Evolutionary conservation across 2,113 vertebrate genomes (phyloP).

Genomic region (Tonatia bakeri): DNA sequence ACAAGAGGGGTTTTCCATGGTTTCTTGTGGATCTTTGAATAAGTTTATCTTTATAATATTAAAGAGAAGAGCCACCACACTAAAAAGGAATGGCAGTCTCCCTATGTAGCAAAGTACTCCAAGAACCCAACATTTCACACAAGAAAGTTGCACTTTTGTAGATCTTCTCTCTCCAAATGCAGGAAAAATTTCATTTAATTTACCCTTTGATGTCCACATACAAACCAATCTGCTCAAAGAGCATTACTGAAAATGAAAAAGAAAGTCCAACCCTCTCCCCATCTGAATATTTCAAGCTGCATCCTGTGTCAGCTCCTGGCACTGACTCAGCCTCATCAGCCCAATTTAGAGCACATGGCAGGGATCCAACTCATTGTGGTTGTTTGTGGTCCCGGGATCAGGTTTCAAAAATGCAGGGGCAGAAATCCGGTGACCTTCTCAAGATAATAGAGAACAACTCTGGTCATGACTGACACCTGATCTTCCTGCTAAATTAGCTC

Average conservation of each 20-base stretch:
- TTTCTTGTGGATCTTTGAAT: neutral
- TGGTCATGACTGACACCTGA: constrained; percentile 55
- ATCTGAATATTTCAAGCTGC: constrained; percentile 62
- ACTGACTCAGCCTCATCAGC: constrained; percentile 31
- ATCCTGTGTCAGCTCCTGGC: constrained; percentile 64
- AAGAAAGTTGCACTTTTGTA: neutral
- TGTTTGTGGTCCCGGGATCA: constrained; percentile 58
- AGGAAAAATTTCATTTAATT: neutral
- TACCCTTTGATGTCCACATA: constrained; percentile 39
- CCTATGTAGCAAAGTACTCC: neutral
- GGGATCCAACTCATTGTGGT: constrained; percentile 57
- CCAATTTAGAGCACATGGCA: constrained; percentile 63
- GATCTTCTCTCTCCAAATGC: neutral
- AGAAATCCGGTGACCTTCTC: constrained; percentile 66
- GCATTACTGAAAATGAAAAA: constrained; percentile 38
- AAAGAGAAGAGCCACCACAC: neutral
- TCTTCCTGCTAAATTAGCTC: constrained; percentile 67
- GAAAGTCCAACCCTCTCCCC: neutral
- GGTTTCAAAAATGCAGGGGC: constrained; percentile 69
- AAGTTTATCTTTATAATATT: neutral
- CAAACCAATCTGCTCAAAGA: constrained; percentile 21
- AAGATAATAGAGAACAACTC: constrained; percentile 54
- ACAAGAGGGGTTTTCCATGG: constrained; percentile 19
- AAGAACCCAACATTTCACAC: neutral
- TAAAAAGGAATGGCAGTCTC: constrained; percentile 25